Evolutionary conservation across 2,888 invertebrate species (phyloP), one percentile per base, ranked within the genome.

Genomic region (Linnaemya vulpina): DNA sequence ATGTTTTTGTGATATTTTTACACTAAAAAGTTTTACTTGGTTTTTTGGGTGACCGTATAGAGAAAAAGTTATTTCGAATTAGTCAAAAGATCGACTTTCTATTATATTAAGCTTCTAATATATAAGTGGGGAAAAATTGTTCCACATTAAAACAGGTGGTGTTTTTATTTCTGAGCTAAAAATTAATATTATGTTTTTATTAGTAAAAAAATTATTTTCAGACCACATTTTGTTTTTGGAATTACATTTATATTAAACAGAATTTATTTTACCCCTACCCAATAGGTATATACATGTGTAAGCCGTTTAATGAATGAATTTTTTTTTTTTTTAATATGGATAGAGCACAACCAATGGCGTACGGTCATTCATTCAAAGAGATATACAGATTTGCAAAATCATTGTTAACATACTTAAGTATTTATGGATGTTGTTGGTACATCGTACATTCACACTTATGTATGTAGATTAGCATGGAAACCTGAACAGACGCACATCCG

Each of bases 221-320:
- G n/a, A n/a, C n/a, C n/a, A n/a, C n/a, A n/a, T n/a, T n/a, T n/a
- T n/a, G n/a, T n/a, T n/a, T n/a, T n/a, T n/a, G n/a, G n/a, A n/a
- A n/a, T n/a, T n/a, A n/a, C n/a, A n/a, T n/a, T n/a, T n/a, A n/a
- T n/a, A n/a, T n/a, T n/a, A n/a, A n/a, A n/a, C n/a, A n/a, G n/a
- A 76, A 70, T 62, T 1, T 1, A 0, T 60, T 71, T 71, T 73
- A 2, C 60, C 1, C 38, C 5, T 1, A 55, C 46, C 55, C 35
- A 49, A 73, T 65, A 30, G 38, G 65, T 53, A 17, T 38, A 5
- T 30, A 30, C n/a, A n/a, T n/a, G n/a, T 30, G 30, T 30, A 30
- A 5, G 49, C 49, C 65, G 35, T 22, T 17, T 55, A 10, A 55
- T 80, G 65, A 80, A 80, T 80, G 65, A 80, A 70, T 49, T 67